These are phyloP conservation scores for Entomobrya multifasciata DNA, from an alignment of 2,888 invertebrate genomes.

Conservation along the genomic window DNA sequence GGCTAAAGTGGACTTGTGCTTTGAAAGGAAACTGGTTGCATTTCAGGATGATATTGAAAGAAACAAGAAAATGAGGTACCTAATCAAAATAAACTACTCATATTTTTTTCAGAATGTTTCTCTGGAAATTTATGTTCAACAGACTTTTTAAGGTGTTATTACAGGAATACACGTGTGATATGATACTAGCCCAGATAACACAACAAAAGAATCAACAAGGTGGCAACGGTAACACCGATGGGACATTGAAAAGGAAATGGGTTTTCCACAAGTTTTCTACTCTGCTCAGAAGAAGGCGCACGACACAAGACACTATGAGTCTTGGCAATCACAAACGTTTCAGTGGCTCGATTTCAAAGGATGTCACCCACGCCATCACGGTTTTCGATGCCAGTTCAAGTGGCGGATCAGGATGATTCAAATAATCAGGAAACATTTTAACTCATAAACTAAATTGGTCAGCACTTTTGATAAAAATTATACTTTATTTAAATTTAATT, in stretches of 20 bases:
- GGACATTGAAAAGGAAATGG: constrained; percentile 64
- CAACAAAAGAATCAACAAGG: constrained; percentile 52
- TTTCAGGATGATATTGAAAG: constrained; percentile 52
- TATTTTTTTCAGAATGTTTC: constrained; percentile 1
- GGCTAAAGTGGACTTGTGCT: constrained; percentile 12
- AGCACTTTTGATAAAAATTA: no score
- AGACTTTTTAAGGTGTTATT: no score
- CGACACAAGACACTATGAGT: no score
- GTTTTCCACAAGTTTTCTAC: constrained; percentile 69
- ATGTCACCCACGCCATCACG: constrained; percentile 30
- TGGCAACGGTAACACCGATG: constrained; percentile 4
- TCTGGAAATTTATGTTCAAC: no score
- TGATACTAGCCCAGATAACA: constrained; percentile 63
- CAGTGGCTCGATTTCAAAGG: not conserved
- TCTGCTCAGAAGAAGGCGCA: constrained; percentile 66
- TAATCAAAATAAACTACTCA: no score
- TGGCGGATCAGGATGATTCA: not conserved
- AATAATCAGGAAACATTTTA: constrained; percentile 44
- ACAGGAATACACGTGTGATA: constrained; percentile 66
- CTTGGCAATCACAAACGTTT: not conserved
- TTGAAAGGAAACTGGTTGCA: constrained; percentile 20
- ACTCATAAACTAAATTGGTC: no score
- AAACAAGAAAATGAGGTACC: constrained; percentile 53
- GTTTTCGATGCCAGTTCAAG: constrained; percentile 47
- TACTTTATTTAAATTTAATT: no score